Evolutionary conservation across 2,113 vertebrate genomes (phyloP), one percentile per base, ranked within the genome.

Genomic region (Marmota monax): DNA sequence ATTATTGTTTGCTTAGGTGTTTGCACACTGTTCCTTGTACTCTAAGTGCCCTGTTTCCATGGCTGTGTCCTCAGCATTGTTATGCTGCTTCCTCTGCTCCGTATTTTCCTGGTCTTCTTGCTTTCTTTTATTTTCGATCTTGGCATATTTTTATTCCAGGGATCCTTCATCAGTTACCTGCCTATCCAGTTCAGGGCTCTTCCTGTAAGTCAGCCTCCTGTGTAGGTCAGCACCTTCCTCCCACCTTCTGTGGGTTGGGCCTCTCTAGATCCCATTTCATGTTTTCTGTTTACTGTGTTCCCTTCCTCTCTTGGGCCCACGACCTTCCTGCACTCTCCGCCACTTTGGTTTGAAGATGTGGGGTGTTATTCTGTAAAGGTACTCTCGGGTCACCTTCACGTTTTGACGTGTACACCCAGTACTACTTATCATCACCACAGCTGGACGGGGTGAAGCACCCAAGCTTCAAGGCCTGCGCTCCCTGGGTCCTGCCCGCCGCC

Each of bases 401-500:
- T 86, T 86, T 14, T 5, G 32, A 51, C 53, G 61, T 0, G 77
- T 14, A 1, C 1, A 13, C 17, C 32, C 22, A 4, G 10, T 5
- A 3, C 48, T 67, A 17, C 32, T 48, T 37, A 48, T 27, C 6
- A 14, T 13, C 13, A 14, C 4, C 11, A 27, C 25, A 1, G 14
- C n/a, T 25, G 22, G 94, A 88, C 13, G 16, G 74, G 29, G 34
- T 4, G 18, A 45, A 87, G 92, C 4, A 0, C 18, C 6, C 1
- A 10, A 7, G 6, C 22, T 4, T 14, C 27, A 34, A 12, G 22
- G 37, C 5, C 8, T 14, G 22, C 0, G 48, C 29, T 4, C 0
- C 8, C 37, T 7, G 13, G 29, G 39, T 2, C 5, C 22, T 2
- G n/a, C 65, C 25, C 4, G 4, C 16, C 0, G 12, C 22, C 42